phyloP scores from a whole-genome alignment of 2,113 vertebrate species.

The Tragulus kanchil region DNA sequence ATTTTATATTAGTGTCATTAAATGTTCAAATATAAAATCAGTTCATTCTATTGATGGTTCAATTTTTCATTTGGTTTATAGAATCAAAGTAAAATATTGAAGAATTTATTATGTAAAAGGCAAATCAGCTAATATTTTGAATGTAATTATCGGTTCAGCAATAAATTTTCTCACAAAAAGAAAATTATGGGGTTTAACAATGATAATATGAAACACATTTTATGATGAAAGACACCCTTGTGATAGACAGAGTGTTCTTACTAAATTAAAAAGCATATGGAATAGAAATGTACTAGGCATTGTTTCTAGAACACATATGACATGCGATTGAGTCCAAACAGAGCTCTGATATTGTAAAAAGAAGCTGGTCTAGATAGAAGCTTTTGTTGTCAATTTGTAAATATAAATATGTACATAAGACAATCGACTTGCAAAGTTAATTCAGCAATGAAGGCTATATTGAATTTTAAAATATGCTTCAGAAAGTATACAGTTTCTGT shows the following conservation, averaged over 20 bases:
- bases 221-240: not conserved
- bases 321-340: not conserved
- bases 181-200: not conserved
- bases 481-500: not conserved
- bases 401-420: not conserved
- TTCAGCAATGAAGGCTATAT: not conserved
- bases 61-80: not conserved
- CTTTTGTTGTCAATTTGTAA: not conserved
- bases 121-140: constrained; percentile 29
- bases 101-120: not conserved
- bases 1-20: not conserved
- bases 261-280: not conserved
- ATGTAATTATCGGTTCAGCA: not conserved
- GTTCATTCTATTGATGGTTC: not conserved
- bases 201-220: not conserved
- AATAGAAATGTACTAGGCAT: not conserved
- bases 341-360: not conserved
- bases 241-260: not conserved
- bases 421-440: not conserved
- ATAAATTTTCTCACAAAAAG: constrained; percentile 1
- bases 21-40: constrained; percentile 18
- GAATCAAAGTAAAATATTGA: not conserved
- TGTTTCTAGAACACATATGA: not conserved
- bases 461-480: not conserved
- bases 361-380: not conserved